Evolutionary conservation across 2,113 vertebrate species (phyloP).

Genomic region (Illadopsis cleaveri): DNA sequence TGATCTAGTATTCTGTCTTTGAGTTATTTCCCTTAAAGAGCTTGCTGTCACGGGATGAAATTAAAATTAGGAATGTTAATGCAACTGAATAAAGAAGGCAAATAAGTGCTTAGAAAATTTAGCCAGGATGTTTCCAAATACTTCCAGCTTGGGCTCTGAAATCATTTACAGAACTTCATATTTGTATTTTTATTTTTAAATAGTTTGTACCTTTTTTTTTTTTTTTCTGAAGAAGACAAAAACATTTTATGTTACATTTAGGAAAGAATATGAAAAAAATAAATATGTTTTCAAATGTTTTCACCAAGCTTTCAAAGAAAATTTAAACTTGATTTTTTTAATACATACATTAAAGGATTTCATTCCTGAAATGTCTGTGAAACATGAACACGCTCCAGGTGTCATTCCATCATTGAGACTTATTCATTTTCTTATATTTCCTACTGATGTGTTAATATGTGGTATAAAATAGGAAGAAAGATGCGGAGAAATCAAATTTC

Average conservation of each 20-base stretch:
- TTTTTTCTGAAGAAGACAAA: neutral
- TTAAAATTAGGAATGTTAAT: neutral
- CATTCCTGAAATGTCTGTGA: neutral
- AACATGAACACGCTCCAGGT: neutral
- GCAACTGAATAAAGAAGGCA: neutral
- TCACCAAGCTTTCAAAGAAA: neutral
- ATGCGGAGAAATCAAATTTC: neutral
- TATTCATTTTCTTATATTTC: neutral
- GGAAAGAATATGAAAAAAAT: neutral
- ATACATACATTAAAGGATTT: neutral
- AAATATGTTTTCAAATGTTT: neutral
- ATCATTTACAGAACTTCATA: neutral
- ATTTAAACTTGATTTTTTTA: neutral
- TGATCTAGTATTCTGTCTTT: neutral
- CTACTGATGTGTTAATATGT: fast-evolving
- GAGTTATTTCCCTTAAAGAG: neutral
- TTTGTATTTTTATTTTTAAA: neutral
- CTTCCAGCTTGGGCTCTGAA: neutral
- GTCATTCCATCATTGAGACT: neutral
- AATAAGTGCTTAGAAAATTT: neutral
- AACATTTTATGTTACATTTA: neutral
- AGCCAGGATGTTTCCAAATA: neutral
- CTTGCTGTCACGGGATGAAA: neutral
- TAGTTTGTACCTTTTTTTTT: neutral
- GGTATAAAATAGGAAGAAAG: neutral